Percentiles rank a stretch among this genome's conserved stretches.
Conservation (phyloP, 2,888 invertebrate species). For the Himalopsyche japonica region DNA sequence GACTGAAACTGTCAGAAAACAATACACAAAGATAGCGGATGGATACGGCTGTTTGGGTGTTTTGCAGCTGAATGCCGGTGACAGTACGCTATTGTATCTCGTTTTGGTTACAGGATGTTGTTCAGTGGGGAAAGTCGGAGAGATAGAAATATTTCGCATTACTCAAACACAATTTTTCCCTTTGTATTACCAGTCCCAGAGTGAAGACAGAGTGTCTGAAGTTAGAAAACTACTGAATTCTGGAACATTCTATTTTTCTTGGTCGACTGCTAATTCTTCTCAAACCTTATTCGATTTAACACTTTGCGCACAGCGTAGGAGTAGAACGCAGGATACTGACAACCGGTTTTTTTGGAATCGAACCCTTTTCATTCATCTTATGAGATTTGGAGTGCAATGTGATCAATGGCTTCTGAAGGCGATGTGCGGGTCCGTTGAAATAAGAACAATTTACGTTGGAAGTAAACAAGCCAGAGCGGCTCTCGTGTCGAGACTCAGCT, state of each 20-base stretch:
- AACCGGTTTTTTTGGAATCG: slow-evolving; percentile 99
- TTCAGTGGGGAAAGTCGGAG: slow-evolving; percentile 93
- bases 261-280: slow-evolving; percentile 62
- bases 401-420: slow-evolving; percentile 90
- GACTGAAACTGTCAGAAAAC: slow-evolving; percentile 84
- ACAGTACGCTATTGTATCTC: slow-evolving; percentile 82
- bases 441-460: slow-evolving; percentile 97
- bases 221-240: slow-evolving; percentile 90
- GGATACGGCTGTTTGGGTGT: slow-evolving; percentile 97
- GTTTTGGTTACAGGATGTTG: slow-evolving; percentile 95
- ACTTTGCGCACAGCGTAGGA: slow-evolving; percentile 87
- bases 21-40: slow-evolving; percentile 89
- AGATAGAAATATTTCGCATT: slow-evolving; percentile 92
- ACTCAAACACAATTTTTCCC: slow-evolving; percentile 92
- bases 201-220: slow-evolving; percentile 65
- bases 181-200: slow-evolving; percentile 70
- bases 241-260: slow-evolving; percentile 98
- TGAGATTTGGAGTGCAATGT: slow-evolving; percentile 89
- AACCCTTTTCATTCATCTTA: slow-evolving; percentile 89
- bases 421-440: slow-evolving; percentile 97
- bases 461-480: slow-evolving; percentile 92
- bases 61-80: slow-evolving; percentile 83
- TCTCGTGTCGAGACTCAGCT: slow-evolving; percentile 94
- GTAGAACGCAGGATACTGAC: slow-evolving; percentile 80
- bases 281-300: slow-evolving; percentile 82